A percentile compares a stretch with the other conserved stretches of the same genome.
phyloP scores from a whole-genome alignment of 2,113 vertebrate genomes.

The Empidonax traillii region DNA sequence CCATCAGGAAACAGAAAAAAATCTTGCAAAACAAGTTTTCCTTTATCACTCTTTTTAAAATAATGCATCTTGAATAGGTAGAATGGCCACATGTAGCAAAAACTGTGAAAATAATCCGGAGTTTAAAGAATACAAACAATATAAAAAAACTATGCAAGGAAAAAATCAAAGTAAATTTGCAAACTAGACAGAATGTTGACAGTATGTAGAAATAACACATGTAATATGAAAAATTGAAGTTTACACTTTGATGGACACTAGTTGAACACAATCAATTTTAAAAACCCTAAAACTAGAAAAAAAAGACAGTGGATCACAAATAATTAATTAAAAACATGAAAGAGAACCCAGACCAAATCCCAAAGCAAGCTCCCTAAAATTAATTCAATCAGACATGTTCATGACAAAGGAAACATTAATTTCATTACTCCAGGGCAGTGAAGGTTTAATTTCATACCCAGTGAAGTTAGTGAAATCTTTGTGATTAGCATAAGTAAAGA shows the following conservation, averaged over 20 bases:
- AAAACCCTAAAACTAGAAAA: neutral
- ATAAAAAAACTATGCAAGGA: neutral
- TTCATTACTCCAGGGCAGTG: neutral
- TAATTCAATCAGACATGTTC: constrained; percentile 24
- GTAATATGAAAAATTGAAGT: neutral
- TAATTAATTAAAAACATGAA: constrained; percentile 36
- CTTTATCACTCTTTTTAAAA: neutral
- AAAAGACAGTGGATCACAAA: neutral
- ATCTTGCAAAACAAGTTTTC: rapidly evolving
- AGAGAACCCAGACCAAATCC: neutral
- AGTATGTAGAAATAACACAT: neutral
- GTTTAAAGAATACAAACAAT: neutral
- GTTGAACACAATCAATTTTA: neutral
- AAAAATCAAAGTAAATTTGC: neutral
- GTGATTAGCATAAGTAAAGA: neutral
- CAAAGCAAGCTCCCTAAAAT: constrained; percentile 1
- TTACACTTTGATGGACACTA: neutral
- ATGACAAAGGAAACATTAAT: neutral
- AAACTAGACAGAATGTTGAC: neutral
- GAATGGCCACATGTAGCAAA: neutral
- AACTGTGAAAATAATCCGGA: neutral
- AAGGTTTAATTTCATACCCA: constrained; percentile 4
- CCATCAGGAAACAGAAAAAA: neutral
- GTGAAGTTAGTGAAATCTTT: neutral
- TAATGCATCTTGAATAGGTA: neutral